Conservation (phyloP, 1,140 invertebrate species). For the Hirudo medicinalis region DNA sequence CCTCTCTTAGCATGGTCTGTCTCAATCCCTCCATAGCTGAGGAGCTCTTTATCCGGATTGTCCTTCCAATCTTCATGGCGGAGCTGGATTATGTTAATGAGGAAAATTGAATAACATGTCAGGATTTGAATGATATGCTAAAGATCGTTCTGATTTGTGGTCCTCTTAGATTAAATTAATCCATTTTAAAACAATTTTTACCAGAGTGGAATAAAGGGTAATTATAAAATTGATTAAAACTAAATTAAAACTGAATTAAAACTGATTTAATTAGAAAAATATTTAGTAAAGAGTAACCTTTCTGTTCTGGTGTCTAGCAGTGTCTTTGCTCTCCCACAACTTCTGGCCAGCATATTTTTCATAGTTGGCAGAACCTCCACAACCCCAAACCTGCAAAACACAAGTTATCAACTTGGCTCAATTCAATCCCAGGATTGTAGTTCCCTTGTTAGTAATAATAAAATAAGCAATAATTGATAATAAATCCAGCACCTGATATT, state of each 20-base stretch:
- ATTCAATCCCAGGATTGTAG: too few relatives aligned
- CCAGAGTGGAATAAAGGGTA: too few relatives aligned
- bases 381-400: not conserved
- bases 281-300: not conserved
- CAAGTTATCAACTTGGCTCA: too few relatives aligned
- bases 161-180: too few relatives aligned
- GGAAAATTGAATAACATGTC: not conserved
- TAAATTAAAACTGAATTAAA: too few relatives aligned
- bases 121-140: not conserved
- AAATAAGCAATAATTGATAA: too few relatives aligned
- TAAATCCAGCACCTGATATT: too few relatives aligned
- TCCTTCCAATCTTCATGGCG: conserved; percentile 13
- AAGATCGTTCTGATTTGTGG: not conserved
- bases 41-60: conserved; percentile 16
- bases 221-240: too few relatives aligned
- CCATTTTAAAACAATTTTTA: not conserved
- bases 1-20: conserved; percentile 11
- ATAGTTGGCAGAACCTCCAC: not conserved
- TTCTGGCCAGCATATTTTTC: not conserved
- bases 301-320: conserved; percentile 9
- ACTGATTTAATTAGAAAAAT: not conserved
- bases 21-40: not conserved
- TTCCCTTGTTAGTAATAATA: too few relatives aligned
- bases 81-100: conserved; percentile 5
- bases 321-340: not conserved